phyloP scores from a whole-genome alignment of 2,888 invertebrate genomes.

The Melieria picta region DNA sequence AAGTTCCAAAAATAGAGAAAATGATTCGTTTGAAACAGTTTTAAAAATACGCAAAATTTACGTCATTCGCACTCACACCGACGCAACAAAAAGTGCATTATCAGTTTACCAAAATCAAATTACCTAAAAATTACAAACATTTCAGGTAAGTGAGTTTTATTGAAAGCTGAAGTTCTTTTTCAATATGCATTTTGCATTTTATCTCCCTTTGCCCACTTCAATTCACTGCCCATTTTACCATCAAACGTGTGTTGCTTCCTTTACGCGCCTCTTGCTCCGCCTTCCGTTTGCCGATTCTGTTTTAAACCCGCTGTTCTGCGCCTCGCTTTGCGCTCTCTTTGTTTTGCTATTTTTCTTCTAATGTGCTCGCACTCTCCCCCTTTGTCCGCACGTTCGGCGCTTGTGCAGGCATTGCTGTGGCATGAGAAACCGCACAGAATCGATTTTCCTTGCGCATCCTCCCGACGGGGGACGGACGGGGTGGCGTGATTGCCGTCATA shows the following conservation, averaged over 20 bases:
- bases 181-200: neutral
- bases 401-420: neutral
- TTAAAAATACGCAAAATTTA: constrained; percentile 37
- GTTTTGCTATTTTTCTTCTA: neutral
- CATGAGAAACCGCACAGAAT: neutral
- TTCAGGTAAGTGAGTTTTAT: neutral
- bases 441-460: neutral
- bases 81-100: constrained; percentile 7
- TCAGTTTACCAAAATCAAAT: neutral
- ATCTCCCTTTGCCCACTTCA: neutral
- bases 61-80: constrained; percentile 21
- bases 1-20: constrained; percentile 48
- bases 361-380: neutral
- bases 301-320: neutral
- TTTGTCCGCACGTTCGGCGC: neutral
- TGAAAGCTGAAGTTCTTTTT: neutral
- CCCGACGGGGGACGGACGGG: neutral
- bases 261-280: neutral
- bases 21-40: constrained; percentile 63
- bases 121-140: neutral
- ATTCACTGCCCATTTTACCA: neutral
- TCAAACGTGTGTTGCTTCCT: neutral
- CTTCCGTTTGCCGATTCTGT: neutral
- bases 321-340: neutral
- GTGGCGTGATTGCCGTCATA: too few relatives aligned